Conservation (phyloP, 2,797 vertebrate species). For the Taenioides sp. region DNA sequence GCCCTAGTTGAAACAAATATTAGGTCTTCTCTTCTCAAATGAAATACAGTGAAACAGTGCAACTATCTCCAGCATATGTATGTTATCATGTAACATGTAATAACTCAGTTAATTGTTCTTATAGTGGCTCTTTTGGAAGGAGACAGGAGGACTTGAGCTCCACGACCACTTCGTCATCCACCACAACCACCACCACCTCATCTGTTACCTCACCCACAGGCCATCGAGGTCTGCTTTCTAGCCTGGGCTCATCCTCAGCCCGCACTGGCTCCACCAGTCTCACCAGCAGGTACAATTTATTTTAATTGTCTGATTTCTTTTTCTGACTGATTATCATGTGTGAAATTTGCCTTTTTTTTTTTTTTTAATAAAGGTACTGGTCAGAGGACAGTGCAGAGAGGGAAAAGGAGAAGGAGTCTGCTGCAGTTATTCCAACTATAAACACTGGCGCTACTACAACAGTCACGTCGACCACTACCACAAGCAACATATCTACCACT, state of each 20-base stretch:
- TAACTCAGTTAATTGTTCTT: not conserved
- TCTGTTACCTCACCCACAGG: slow-evolving; percentile 95
- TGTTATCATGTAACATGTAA: not conserved
- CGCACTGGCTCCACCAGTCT: slow-evolving; percentile 87
- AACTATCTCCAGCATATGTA: not conserved
- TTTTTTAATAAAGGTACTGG: slow-evolving; percentile 84
- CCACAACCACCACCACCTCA: slow-evolving; percentile 81
- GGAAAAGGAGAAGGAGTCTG: slow-evolving; percentile 91
- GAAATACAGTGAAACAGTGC: not conserved
- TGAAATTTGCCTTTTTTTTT: not conserved
- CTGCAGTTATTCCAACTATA: slow-evolving; percentile 92
- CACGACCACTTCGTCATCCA: slow-evolving; percentile 83
- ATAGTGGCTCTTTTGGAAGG: slow-evolving; percentile 93
- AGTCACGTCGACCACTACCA: slow-evolving; percentile 77
- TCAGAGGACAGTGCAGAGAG: slow-evolving; percentile 94
- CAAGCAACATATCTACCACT: slow-evolving; percentile 74
- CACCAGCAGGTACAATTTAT: slow-evolving; percentile 84
- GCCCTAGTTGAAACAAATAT: too few relatives aligned
- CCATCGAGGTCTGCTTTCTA: slow-evolving; percentile 85
- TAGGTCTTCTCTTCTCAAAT: not conserved
- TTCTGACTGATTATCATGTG: not conserved
- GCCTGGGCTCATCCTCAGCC: slow-evolving; percentile 82
- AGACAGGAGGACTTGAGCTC: slow-evolving; percentile 89
- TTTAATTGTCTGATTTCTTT: not conserved
- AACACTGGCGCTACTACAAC: slow-evolving; percentile 92